Evolutionary conservation across 2,888 invertebrate species (phyloP), one percentile per base, ranked within the genome.

Genomic region (Cheilosia pagana): DNA sequence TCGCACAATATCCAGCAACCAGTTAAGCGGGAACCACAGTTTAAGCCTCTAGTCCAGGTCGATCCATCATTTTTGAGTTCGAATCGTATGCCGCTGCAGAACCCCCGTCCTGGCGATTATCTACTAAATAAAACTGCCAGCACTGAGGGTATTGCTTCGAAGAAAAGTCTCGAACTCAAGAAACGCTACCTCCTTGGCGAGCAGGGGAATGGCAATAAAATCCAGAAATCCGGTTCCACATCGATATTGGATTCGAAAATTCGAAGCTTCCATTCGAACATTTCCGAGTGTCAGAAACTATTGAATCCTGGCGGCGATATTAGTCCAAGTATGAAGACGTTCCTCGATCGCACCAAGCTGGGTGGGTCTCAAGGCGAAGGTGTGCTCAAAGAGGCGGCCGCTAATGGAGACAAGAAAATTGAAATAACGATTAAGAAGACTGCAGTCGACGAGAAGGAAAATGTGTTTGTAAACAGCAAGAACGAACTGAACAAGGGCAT

Each of bases 231-330:
- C 0, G 96, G 96, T 68, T 96, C 96, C 71, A 95, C 96, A 6
- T 96, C 97, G 0, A 95, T 96, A 82, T 93, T 97, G 45, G 97
- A 97, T 90, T 96, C 96, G 6, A 96, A 96, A 90, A 94, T 98
- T 76, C 95, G 96, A 92, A 96, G 95, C 81, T 95, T 98, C 89
- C 95, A 96, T 87, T 96, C 96, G 41, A 96, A 95, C 88, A 98
- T 98, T 81, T 96, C 96, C 0, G 97, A 97, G 89, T 96, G 97
- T 89, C 98, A 98, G 89, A 97, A 97, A 89, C 92, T 97, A 87
- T 91, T 97, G 48, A 95, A 96, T 90, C 96, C 96, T 0, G 95
- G 96, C 0, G 93, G 95, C 0, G 94, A 94, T 62, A 94, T 95
- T 14, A 95, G 94, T 89, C 94, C 95, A 0, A 93, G 94, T 55